Evolutionary conservation across 2,888 invertebrate species (phyloP).

Genomic region (Dryococelus australis): DNA sequence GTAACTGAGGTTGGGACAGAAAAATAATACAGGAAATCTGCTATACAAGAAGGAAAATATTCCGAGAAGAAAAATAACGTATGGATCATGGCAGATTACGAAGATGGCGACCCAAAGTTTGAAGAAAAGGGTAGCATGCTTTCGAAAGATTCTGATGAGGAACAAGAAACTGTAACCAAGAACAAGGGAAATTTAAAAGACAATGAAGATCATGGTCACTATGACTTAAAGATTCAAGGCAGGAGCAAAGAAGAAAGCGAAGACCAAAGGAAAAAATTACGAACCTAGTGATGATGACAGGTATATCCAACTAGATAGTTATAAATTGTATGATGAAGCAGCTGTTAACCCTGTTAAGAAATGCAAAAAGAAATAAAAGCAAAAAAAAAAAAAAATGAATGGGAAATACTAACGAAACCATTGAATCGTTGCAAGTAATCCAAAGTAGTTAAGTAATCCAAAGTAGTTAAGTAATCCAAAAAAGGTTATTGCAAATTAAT

Average conservation of each 20-base stretch:
- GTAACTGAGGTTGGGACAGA: too few species aligned
- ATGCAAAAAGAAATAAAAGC: slow-evolving; percentile 38
- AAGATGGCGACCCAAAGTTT: too few species aligned
- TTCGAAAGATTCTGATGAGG: too few species aligned
- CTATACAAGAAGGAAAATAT: too few species aligned
- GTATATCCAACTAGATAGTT: slow-evolving; percentile 31
- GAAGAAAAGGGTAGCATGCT: too few species aligned
- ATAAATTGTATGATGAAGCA: background rate
- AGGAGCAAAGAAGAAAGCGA: slow-evolving; percentile 35
- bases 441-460: too few species aligned
- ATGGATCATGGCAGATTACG: too few species aligned
- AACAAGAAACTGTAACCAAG: slow-evolving; percentile 51
- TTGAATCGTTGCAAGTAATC: slow-evolving; percentile 35
- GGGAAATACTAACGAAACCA: slow-evolving; percentile 40
- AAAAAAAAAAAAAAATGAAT: slow-evolving; percentile 39
- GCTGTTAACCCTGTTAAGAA: slow-evolving; percentile 36
- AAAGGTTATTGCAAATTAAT: too few species aligned
- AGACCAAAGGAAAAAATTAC: slow-evolving; percentile 41
- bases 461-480: too few species aligned
- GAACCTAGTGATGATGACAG: slow-evolving; percentile 42
- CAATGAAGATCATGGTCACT: slow-evolving; percentile 44
- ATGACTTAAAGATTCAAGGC: slow-evolving; percentile 31
- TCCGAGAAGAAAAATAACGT: too few species aligned
- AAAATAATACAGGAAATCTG: too few species aligned
- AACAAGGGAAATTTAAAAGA: slow-evolving; percentile 54